Evolutionary conservation across 2,888 invertebrate species (phyloP).

Genomic region (Ormyrus nitidulus): DNA sequence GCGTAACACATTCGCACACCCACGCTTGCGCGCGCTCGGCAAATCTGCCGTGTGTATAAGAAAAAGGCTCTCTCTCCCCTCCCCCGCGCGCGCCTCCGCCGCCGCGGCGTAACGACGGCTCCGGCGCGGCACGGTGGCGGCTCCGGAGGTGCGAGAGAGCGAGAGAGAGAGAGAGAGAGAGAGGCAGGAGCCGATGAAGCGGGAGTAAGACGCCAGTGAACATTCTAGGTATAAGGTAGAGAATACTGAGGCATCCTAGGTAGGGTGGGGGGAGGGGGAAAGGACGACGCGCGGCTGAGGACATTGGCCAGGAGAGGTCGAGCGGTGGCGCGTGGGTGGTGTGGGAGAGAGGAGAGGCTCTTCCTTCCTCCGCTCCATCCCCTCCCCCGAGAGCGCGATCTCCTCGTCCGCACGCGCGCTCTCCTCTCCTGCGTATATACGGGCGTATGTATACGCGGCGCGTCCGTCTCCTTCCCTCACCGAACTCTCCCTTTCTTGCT

Average conservation of each 20-base stretch:
- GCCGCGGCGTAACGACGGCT: neutral
- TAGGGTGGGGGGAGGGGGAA: conserved; percentile 7
- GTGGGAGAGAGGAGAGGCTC: neutral
- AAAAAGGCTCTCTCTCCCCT: conserved; percentile 17
- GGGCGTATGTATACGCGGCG: neutral
- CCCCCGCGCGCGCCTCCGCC: neutral
- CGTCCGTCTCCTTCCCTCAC: neutral
- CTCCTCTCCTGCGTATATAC: neutral
- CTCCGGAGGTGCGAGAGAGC: neutral
- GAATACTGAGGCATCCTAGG: conserved; percentile 7
- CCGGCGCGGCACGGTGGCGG: conserved; percentile 2
- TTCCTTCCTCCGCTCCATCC: neutral
- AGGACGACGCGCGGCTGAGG: conserved; percentile 52
- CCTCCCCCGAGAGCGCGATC: neutral
- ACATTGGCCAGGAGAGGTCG: conserved; percentile 57
- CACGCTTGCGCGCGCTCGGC: conserved; percentile 8
- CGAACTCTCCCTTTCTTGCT: conserved; percentile 13
- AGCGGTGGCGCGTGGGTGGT: conserved; percentile 43
- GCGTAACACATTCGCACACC: conserved; percentile 1
- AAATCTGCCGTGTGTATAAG: conserved; percentile 42
- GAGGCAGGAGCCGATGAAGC: conserved; percentile 29
- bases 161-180: neutral
- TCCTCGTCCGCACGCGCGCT: neutral
- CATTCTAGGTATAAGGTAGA: conserved; percentile 41
- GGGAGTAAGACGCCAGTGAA: conserved; percentile 50